Base-by-base conservation (phyloP, 2,113 vertebrate species). In the Phylloscopus whistleri region DNA sequence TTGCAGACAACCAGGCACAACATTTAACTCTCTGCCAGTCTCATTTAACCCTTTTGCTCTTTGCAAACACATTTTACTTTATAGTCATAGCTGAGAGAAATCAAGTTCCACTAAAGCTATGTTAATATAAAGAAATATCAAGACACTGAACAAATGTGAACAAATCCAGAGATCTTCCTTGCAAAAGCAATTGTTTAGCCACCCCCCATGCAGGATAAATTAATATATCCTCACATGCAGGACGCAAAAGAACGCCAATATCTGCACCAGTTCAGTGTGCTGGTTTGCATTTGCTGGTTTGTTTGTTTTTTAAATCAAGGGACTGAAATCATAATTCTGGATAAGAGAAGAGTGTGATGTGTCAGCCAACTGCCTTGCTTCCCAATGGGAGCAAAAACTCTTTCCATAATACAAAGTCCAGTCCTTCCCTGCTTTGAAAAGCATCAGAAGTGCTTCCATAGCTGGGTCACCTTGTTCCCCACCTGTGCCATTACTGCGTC, bases 401-500 rank as follows among this genome's bases (percentile, higher is more conserved):
- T 7, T 17, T 13, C 39, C 16, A 1, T 11, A 51, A 31, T 3
- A 49, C 10, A 1, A 60, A 79, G 21, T 11, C 22, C 31, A 37
- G 12, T 9, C 37, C 13, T n/a, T 52, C 60, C 16, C 19, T 31
- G 13, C 26, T 69, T 20, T 4, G 30, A 72, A 22, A 41, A 13
- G 22, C 30, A 24, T 1, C 0, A 0, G 35, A 56, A 74, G 21
- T 0, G 0, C 6, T 10, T n/a, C 46, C 23, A 28, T 2, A 37
- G 22, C 35, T 16, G 16, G 5, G 73, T 58, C 19, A 27, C 16
- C 30, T 35, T 11, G 11, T 9, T 35, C n/a, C 52, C 52, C 37
- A 70, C 21, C 37, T 12, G 20, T 23, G 33, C 35, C 31, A 64
- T 3, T 44, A 8, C 31, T 18, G 31, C n/a, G 37, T 0, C 30